A percentile compares a stretch with the other conserved stretches of the same genome.
phyloP scores from a whole-genome alignment of 2,113 vertebrate genomes.

The Microcebus griseorufus region DNA sequence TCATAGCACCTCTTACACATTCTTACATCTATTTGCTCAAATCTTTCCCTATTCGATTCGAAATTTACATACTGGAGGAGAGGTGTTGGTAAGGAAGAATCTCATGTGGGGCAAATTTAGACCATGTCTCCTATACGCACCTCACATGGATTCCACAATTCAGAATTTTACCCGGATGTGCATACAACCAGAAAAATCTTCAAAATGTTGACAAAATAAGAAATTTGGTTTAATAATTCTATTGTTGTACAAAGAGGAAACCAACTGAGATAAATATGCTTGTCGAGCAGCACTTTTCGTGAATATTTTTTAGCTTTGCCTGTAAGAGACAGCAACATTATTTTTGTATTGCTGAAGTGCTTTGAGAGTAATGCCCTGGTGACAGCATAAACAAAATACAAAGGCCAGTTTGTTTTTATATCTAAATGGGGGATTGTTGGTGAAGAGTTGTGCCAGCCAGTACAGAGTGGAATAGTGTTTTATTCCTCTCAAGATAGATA shows the following conservation, averaged over 20 bases:
- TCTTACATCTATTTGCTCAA: not conserved
- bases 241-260: not conserved
- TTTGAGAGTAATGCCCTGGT: slow-evolving; percentile 69
- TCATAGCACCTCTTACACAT: not conserved
- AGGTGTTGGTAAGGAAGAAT: not conserved
- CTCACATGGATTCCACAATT: not conserved
- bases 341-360: slow-evolving; percentile 77
- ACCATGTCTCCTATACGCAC: not conserved
- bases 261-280: slow-evolving; percentile 2
- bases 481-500: slow-evolving; percentile 80
- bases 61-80: not conserved
- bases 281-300: slow-evolving; percentile 12
- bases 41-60: not conserved
- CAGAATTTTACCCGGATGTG: not conserved
- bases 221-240: not conserved
- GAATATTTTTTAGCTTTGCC: slow-evolving; percentile 48
- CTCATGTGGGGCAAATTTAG: not conserved
- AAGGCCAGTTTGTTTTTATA: slow-evolving; percentile 81
- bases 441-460: slow-evolving; percentile 84
- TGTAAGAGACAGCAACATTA: slow-evolving; percentile 67
- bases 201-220: not conserved
- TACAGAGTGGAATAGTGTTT: slow-evolving; percentile 81
- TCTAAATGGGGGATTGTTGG: slow-evolving; percentile 82
- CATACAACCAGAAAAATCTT: not conserved
- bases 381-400: slow-evolving; percentile 80